Evolutionary conservation across 2,888 invertebrate genomes (phyloP).

Genomic region (Archaeoteleia sp.): DNA sequence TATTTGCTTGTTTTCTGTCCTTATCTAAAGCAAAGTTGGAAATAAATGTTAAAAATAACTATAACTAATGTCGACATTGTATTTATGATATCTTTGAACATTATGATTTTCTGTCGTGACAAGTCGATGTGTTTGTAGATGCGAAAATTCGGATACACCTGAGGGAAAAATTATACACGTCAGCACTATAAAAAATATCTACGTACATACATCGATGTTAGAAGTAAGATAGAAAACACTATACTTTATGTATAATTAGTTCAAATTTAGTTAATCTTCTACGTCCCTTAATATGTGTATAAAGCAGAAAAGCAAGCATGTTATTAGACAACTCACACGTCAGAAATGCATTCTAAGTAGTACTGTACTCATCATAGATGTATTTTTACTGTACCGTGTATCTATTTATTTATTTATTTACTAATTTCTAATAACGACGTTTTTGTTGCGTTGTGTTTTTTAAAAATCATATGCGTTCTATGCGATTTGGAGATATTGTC

Average conservation of each 20-base stretch:
- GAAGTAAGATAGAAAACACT: slow-evolving; percentile 42
- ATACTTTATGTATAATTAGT: slow-evolving; percentile 38
- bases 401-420: too few species aligned
- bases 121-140: slow-evolving; percentile 32
- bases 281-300: slow-evolving; percentile 23
- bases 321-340: slow-evolving; percentile 14
- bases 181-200: slow-evolving; percentile 35
- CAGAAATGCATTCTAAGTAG: too few species aligned
- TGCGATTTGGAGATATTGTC: too few species aligned
- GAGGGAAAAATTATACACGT: slow-evolving; percentile 35
- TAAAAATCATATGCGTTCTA: too few species aligned
- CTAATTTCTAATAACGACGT: too few species aligned
- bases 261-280: slow-evolving; percentile 28
- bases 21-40: slow-evolving; percentile 15
- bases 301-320: slow-evolving; percentile 20
- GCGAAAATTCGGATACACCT: slow-evolving; percentile 27
- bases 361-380: too few species aligned
- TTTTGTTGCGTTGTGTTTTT: too few species aligned
- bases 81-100: slow-evolving; percentile 1
- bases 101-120: slow-evolving; percentile 16
- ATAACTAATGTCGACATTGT: background rate
- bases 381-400: too few species aligned
- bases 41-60: slow-evolving; percentile 10
- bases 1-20: slow-evolving; percentile 30
- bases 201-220: slow-evolving; percentile 49